Base-by-base conservation (phyloP, 1,140 invertebrate genomes). In the Cotesia chilonis region DNA sequence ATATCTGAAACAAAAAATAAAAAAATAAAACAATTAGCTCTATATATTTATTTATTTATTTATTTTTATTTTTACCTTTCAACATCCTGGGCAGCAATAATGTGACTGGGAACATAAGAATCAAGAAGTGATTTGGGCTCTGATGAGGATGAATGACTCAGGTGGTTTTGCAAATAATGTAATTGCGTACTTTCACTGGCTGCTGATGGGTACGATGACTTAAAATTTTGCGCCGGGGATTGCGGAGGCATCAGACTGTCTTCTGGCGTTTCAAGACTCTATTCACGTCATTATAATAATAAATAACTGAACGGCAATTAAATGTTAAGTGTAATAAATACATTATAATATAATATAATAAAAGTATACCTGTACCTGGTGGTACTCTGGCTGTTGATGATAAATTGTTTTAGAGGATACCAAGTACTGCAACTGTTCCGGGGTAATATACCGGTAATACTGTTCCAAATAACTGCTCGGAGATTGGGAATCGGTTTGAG, bases 51-150 rank as follows among this genome's bases (percentile, higher is more conserved):
- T 68, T 60, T 54, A 17, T 38, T 41, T 5, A 14, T 14, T 14
- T 61, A n/a, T 68, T 66, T 37, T 51, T 12, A 35, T 36, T 37
- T 38, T 52, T 82, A 86, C 85, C 83, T 83, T n/a, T 79, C 78
- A 0, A 75, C 73, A 63, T 87, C 84, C 70, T 84, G 83, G 6
- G 84, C 84, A 10, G 81, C 82, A 60, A 85, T 86, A 0, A 87
- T 37, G 28, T 83, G 80, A 74, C 85, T 86, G 1, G 85, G 84
- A 7, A 84, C 70, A 63, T 87, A 87, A 41, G 83, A 79, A 36
- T 86, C 85, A 3, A 87, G 76, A 54, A 87, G 75, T 4, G 84
- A 85, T 75, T 79, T 84, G 0, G 84, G 84, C 28, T 77, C 78
- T 0, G 79, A 70, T 12, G 75, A 69, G 14, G 79, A 70, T 12